Base-by-base conservation (phyloP, 2,888 invertebrate species). In the Yponomeuta plumbellus region DNA sequence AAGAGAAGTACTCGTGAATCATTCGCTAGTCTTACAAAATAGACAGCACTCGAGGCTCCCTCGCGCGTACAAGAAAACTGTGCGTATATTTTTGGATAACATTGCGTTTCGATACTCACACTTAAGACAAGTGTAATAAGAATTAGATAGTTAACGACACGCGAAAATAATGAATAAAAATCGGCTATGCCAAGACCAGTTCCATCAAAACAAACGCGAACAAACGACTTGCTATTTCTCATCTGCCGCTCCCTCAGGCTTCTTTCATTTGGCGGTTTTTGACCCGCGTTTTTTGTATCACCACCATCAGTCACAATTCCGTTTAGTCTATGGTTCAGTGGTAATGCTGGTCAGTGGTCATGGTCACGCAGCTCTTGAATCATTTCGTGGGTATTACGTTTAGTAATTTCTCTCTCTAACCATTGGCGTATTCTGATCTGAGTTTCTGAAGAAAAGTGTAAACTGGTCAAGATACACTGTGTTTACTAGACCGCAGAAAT, bases 1-100 rank as follows among this genome's bases (percentile, higher is more conserved):
- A n/a, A 39, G 34, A 17, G 20, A 62, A 13, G n/a, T 39, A 39
- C 26, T 34, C 34, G 39, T 62, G 62, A 62, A 40, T 62, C 62
- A 34, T 61, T 61, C 26, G 61, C 34, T 23, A 13, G 22, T 34
- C 34, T 34, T 34, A 34, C 34, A 34, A 34, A 34, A 34, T 34
- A 34, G 34, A 34, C 26, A 26, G 26, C 5, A 26, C 34, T 34
- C 34, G 34, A 34, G 34, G 34, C 34, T 34, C 34, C 34, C 34
- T 34, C 34, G 34, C 34, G 34, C 34, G 10, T 34, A 34, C 6
- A 34, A 34, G 34, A 34, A 34, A 34, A 34, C 34, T 34, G 8
- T 34, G 34, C 34, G 34, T 34, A 8, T 34, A 34, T 34, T 10
- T 34, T 6, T 8, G 34, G 34, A 6, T 6, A 34, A 34, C 34